These are phyloP conservation scores for Drosophila greeni DNA, from an alignment of 2,888 invertebrate species.

Conservation along the genomic window DNA sequence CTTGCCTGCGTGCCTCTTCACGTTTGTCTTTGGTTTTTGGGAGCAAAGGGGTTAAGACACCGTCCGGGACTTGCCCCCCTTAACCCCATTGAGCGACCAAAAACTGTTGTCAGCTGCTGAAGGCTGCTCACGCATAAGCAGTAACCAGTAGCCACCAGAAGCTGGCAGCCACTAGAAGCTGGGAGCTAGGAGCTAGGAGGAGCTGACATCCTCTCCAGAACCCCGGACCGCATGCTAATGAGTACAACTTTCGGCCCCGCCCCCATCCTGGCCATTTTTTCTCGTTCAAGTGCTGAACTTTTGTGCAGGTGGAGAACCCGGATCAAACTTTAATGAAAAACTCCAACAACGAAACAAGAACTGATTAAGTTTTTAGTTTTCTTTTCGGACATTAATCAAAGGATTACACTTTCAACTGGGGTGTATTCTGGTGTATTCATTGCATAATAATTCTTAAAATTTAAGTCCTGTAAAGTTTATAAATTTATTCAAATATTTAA, in stretches of 20 bases:
- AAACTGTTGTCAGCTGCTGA: slow-evolving; percentile 52
- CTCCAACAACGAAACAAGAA: slow-evolving; percentile 18
- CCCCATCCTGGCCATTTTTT: slow-evolving; percentile 40
- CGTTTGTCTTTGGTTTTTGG: slow-evolving; percentile 26
- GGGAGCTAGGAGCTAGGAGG: slow-evolving; percentile 1
- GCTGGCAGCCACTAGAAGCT: neutral
- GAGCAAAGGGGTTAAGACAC: slow-evolving; percentile 43
- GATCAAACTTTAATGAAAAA: slow-evolving; percentile 42
- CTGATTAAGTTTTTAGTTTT: slow-evolving; percentile 23
- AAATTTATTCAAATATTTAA: neutral
- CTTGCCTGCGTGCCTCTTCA: slow-evolving; percentile 24
- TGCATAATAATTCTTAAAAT: neutral
- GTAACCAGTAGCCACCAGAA: slow-evolving; percentile 30
- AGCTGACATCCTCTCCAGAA: slow-evolving; percentile 22
- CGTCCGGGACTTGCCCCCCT: slow-evolving; percentile 16
- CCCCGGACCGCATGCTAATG: slow-evolving; percentile 62
- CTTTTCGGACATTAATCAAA: slow-evolving; percentile 6
- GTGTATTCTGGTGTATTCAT: neutral
- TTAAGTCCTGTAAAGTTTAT: neutral
- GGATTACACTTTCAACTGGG: neutral
- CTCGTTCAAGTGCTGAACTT: slow-evolving; percentile 35
- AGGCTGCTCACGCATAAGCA: slow-evolving; percentile 59
- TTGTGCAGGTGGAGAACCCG: slow-evolving; percentile 35
- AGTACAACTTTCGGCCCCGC: slow-evolving; percentile 51
- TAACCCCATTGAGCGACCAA: slow-evolving; percentile 29